Evolutionary conservation across 2,113 vertebrate genomes (phyloP), one percentile per base, ranked within the genome.

Genomic region (Gallinago media): DNA sequence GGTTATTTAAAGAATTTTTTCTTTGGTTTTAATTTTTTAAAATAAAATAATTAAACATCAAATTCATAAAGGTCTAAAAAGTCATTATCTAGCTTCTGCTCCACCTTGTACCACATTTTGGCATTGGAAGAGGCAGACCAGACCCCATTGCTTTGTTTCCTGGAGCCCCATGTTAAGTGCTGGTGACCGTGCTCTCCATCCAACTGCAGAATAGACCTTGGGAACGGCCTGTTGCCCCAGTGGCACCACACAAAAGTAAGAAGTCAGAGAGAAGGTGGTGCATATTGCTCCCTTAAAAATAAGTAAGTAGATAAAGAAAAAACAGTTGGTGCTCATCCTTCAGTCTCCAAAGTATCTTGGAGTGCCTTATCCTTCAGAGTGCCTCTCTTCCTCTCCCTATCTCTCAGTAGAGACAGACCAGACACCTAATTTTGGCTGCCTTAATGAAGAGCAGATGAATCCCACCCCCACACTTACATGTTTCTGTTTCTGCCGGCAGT

Each of bases 391-490:
- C 58, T 34, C 22, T 20, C 34, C 40, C 29, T 12, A 0, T 11
- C 17, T 10, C 38, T 56, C 54, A 47, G 49, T 15, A 50, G 65
- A 62, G 44, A 29, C 32, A 85, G 55, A 32, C 11, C 68, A 88
- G 85, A 58, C 23, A 15, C 5, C 12, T 61, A 5, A 47, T 5
- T 50, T 23, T 78, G 56, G 56, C 86, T 36, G 46, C 32, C 34
- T 63, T 46, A 44, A 27, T 2, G 84, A 49, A 52, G 76, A 65
- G 63, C 54, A 68, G 87, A 9, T 1, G 6, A n/a, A 34, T 68
- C 19, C 44, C 67, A 50, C 31, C 12, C 31, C 2, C 9, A 2
- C 4, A 3, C 31, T 17, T 31, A 2, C 1, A 36, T 0, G 9
- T 11, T 14, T 44, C 61, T 78, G 25, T 4, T 75, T 18, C 66